phyloP scores from a whole-genome alignment of 2,888 invertebrate species.

The Mythimna loreyi region DNA sequence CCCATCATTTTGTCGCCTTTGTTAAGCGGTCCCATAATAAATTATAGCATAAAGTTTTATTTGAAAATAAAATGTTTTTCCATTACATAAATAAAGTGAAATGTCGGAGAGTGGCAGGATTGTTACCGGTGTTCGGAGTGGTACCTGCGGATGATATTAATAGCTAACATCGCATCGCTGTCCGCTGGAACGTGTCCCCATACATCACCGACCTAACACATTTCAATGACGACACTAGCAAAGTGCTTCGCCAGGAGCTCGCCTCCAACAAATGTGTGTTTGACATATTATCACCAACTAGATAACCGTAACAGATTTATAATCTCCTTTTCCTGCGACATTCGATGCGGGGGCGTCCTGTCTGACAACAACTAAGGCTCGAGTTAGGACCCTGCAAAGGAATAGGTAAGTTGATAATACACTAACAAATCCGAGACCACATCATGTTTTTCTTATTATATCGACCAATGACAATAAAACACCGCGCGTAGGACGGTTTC shows the following conservation, averaged over 20 bases:
- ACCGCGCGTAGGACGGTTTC: neutral
- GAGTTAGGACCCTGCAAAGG: neutral
- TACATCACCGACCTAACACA: slow-evolving; percentile 51
- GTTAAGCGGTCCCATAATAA: slow-evolving; percentile 12
- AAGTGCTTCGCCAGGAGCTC: slow-evolving; percentile 48
- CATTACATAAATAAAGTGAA: slow-evolving; percentile 22
- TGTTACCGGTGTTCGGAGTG: slow-evolving; percentile 20
- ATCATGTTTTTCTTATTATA: neutral
- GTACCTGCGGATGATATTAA: slow-evolving; percentile 50
- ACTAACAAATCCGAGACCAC: neutral
- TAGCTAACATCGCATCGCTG: slow-evolving; percentile 56
- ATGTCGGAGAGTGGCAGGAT: slow-evolving; percentile 23
- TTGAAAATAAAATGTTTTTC: slow-evolving; percentile 6
- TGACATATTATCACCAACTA: slow-evolving; percentile 42
- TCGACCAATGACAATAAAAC: slow-evolving; percentile 3
- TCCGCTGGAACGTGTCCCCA: slow-evolving; percentile 43
- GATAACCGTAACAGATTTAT: slow-evolving; percentile 49
- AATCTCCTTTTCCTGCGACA: slow-evolving; percentile 27
- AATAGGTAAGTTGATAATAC: neutral
- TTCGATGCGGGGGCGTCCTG: slow-evolving; percentile 4
- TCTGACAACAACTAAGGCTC: neutral
- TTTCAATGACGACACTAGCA: slow-evolving; percentile 54
- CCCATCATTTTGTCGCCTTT: slow-evolving; percentile 7
- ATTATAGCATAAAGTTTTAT: slow-evolving; percentile 13
- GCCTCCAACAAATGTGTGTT: slow-evolving; percentile 42